Percentiles rank a stretch among this genome's conserved stretches.
phyloP scores from a whole-genome alignment of 2,888 invertebrate species.

The Epistrophella euchroma region DNA sequence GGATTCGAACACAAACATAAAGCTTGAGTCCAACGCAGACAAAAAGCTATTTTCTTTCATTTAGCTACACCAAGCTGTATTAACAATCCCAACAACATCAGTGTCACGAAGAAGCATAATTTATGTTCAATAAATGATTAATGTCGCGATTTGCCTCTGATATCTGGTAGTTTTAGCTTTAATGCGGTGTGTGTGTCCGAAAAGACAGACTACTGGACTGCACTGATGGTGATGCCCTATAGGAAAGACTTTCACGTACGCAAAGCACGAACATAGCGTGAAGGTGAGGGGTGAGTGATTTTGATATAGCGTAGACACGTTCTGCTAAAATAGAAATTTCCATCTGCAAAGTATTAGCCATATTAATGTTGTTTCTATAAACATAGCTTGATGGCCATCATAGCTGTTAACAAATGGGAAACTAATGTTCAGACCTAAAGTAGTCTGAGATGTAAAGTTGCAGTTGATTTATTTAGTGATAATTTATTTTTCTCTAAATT shows the following conservation, averaged over 20 bases:
- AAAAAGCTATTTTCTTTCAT: background rate
- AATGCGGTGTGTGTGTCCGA: slow-evolving; percentile 12
- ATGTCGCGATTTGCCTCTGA: slow-evolving; percentile 49
- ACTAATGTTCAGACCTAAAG: slow-evolving; percentile 21
- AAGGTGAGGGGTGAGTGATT: background rate
- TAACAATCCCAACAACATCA: slow-evolving; percentile 17
- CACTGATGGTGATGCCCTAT: background rate
- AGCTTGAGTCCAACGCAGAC: background rate
- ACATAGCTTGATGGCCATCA: background rate
- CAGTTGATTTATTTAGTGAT: background rate
- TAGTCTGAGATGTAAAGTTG: background rate
- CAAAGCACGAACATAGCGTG: background rate
- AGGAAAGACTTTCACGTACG: slow-evolving; percentile 70
- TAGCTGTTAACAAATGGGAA: slow-evolving; percentile 27
- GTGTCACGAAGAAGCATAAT: slow-evolving; percentile 44
- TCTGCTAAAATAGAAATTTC: slow-evolving; percentile 56
- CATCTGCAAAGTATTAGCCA: slow-evolving; percentile 22
- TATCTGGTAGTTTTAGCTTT: slow-evolving; percentile 27
- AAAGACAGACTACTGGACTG: background rate
- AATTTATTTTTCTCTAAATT: too few relatives aligned
- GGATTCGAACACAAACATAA: too few relatives aligned
- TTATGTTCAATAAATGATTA: slow-evolving; percentile 70
- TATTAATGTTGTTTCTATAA: background rate
- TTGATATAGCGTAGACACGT: slow-evolving; percentile 53
- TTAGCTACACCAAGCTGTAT: background rate